These are phyloP conservation scores for Phenacoccus solenopsis DNA, from an alignment of 1,140 invertebrate species.

Conservation along the genomic window DNA sequence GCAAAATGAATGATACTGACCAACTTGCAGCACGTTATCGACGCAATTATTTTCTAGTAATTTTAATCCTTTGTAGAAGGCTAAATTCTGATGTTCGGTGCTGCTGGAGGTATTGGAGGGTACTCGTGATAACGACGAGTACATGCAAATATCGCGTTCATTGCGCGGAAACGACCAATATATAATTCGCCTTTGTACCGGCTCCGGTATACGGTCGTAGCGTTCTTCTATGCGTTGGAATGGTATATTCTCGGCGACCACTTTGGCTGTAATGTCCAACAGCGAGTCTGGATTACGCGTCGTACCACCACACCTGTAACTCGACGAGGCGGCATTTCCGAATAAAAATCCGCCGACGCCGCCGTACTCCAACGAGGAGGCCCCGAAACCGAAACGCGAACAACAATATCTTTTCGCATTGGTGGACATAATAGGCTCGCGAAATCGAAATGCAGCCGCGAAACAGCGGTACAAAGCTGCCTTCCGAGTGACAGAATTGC, in stretches of 20 bases:
- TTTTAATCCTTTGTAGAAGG: constrained; percentile 72
- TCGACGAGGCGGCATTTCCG: constrained; percentile 5
- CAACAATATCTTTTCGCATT: constrained; percentile 33
- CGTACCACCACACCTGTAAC: background rate
- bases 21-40: constrained; percentile 74
- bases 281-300: constrained; percentile 45
- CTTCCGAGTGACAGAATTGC: background rate
- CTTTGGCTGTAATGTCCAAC: constrained; percentile 67
- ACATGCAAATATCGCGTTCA: constrained; percentile 78
- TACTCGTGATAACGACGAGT: constrained; percentile 59
- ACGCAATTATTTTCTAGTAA: constrained; percentile 65
- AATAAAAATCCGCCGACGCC: constrained; percentile 8
- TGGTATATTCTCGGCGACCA: constrained; percentile 68
- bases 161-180: constrained; percentile 79
- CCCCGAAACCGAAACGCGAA: constrained; percentile 31
- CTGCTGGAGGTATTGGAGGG: constrained; percentile 29
- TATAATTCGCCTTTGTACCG: constrained; percentile 71
- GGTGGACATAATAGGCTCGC: constrained; percentile 24
- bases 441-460: background rate
- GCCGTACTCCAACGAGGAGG: constrained; percentile 14
- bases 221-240: constrained; percentile 77
- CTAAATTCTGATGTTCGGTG: constrained; percentile 58
- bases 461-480: background rate
- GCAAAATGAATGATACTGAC: constrained; percentile 44
- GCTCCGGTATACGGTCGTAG: constrained; percentile 73